These are phyloP conservation scores for Chesias legatella DNA, from an alignment of 2,888 invertebrate genomes.

Conservation along the genomic window DNA sequence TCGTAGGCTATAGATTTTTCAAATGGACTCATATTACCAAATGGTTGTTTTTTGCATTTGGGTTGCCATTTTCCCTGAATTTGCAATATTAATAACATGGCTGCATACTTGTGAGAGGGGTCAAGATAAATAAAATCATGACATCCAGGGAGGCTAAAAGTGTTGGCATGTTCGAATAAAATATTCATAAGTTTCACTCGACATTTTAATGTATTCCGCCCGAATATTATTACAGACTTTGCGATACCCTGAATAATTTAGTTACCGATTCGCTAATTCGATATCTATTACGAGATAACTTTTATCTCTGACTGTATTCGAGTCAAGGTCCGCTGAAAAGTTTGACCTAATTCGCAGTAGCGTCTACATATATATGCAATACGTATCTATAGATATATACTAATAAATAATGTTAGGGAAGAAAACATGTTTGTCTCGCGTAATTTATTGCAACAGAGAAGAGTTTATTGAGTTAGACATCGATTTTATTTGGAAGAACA, in stretches of 20 bases:
- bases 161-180: not conserved
- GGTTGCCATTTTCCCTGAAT: too few species aligned
- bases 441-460: constrained; percentile 36
- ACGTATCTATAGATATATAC: constrained; percentile 28
- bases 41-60: too few species aligned
- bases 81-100: too few species aligned
- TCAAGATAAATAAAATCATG: too few species aligned
- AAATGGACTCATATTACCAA: too few species aligned
- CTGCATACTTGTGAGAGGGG: not conserved
- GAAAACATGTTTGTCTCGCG: constrained; percentile 58
- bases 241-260: constrained; percentile 18
- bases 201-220: constrained; percentile 3
- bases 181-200: constrained; percentile 6
- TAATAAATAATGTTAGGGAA: constrained; percentile 39
- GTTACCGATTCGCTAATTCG: constrained; percentile 19
- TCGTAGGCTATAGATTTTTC: too few species aligned
- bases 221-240: constrained; percentile 6
- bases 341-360: constrained; percentile 51
- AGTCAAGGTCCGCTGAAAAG: constrained; percentile 43
- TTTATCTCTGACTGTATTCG: constrained; percentile 26
- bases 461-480: too few species aligned
- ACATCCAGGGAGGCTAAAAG: not conserved
- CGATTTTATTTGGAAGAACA: too few species aligned
- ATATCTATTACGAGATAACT: constrained; percentile 19
- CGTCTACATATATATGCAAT: not conserved